These are phyloP conservation scores for Tethya wilhelma DNA, from an alignment of 37 sponge, comb jelly and placozoan genomes.

Conservation along the genomic window DNA sequence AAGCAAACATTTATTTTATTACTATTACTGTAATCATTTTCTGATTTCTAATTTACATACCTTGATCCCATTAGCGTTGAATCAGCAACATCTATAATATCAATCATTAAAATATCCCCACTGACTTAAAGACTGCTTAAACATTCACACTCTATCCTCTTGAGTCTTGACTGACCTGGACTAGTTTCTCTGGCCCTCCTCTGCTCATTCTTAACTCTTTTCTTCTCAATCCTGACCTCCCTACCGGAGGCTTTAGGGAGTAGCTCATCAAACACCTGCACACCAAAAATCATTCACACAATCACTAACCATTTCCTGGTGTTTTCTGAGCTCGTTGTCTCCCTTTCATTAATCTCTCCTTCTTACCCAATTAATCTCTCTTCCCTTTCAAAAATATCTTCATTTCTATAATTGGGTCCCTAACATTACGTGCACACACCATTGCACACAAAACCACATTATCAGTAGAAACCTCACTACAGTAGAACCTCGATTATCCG, in stretches of 20 bases:
- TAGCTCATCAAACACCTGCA: constrained; percentile 84
- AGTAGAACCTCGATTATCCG: no score
- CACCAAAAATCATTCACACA: neutral
- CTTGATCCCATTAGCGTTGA: constrained; percentile 29
- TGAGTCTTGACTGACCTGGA: constrained; percentile 83
- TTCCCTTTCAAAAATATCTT: constrained; percentile 25
- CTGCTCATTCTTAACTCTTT: constrained; percentile 51
- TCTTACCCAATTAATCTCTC: constrained; percentile 22
- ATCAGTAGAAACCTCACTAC: neutral
- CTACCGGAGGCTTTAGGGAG: constrained; percentile 85
- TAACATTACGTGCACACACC: neutral
- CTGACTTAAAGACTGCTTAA: no score
- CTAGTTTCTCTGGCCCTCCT: constrained; percentile 78
- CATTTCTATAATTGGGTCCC: neutral
- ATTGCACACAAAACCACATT: no score
- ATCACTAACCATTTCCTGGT: constrained; percentile 52
- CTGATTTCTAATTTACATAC: constrained; percentile 6
- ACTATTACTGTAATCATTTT: neutral
- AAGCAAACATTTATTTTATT: constrained; percentile 7
- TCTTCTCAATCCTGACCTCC: constrained; percentile 83
- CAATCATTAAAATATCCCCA: no score
- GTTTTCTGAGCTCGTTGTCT: constrained; percentile 54
- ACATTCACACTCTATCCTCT: no score
- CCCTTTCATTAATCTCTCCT: constrained; percentile 20
- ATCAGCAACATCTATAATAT: constrained; percentile 42